Evolutionary conservation across 2,888 invertebrate species (phyloP).

Genomic region (Agrotis ipsilon): DNA sequence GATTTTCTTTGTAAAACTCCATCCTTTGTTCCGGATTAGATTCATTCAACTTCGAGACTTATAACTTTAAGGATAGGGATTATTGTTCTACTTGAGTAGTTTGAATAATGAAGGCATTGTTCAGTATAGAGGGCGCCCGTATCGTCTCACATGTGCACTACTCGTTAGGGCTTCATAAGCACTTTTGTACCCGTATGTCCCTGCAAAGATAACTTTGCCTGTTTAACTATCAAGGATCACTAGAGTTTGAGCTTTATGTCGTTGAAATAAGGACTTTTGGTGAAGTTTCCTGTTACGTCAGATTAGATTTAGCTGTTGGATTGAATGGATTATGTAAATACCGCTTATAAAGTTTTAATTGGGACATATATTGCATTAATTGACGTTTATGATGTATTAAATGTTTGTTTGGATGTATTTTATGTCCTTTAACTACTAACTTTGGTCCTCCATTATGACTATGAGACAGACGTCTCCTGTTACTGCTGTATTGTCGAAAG

Average conservation of each 20-base stretch:
- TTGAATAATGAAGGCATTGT: slow-evolving; percentile 79
- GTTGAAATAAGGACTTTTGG: slow-evolving; percentile 46
- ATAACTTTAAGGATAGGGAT: slow-evolving; percentile 71
- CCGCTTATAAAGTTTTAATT: slow-evolving; percentile 73
- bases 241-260: slow-evolving; percentile 59
- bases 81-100: slow-evolving; percentile 70
- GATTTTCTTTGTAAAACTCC: slow-evolving; percentile 82
- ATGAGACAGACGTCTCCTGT: slow-evolving; percentile 3
- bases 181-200: slow-evolving; percentile 76
- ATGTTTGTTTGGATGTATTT: slow-evolving; percentile 56
- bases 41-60: slow-evolving; percentile 73
- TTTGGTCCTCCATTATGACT: slow-evolving; percentile 6
- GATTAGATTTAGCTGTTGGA: slow-evolving; percentile 46
- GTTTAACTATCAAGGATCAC: slow-evolving; percentile 42
- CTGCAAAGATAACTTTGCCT: slow-evolving; percentile 62
- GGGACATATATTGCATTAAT: slow-evolving; percentile 71
- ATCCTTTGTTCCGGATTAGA: slow-evolving; percentile 69
- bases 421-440: slow-evolving; percentile 28
- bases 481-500: neutral
- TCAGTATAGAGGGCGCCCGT: slow-evolving; percentile 79
- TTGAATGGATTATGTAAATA: slow-evolving; percentile 73
- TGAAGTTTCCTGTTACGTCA: slow-evolving; percentile 35
- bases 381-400: slow-evolving; percentile 67
- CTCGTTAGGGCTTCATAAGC: slow-evolving; percentile 77
- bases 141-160: slow-evolving; percentile 79